These are phyloP conservation scores for Nemurella pictetii DNA, from an alignment of 2,888 invertebrate genomes.

Conservation along the genomic window DNA sequence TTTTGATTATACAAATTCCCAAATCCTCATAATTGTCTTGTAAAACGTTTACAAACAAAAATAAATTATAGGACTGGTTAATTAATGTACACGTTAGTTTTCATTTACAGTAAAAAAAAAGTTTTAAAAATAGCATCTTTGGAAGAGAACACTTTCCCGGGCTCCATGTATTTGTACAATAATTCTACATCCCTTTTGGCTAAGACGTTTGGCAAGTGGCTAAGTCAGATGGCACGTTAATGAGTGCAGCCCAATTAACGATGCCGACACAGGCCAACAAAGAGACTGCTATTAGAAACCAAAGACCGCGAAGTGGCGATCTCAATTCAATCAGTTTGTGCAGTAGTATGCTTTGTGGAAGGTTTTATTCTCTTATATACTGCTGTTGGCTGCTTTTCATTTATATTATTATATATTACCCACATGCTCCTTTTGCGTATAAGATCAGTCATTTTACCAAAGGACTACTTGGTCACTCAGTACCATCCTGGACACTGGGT, in stretches of 20 bases:
- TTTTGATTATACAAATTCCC: slow-evolving; percentile 42
- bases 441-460: background rate
- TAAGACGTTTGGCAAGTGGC: background rate
- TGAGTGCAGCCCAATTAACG: background rate
- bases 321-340: background rate
- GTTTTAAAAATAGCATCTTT: slow-evolving; percentile 42
- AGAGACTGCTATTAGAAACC: background rate
- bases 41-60: slow-evolving; percentile 34
- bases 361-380: background rate
- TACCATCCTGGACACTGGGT: background rate
- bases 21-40: slow-evolving; percentile 34
- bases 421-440: background rate
- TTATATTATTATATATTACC: background rate
- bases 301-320: background rate
- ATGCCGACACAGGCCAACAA: no score
- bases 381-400: background rate
- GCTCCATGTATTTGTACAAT: background rate
- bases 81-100: slow-evolving; percentile 22
- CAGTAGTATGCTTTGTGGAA: background rate
- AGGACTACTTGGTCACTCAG: background rate
- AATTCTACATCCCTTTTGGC: slow-evolving; percentile 8
- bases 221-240: background rate
- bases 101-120: slow-evolving; percentile 34
- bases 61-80: slow-evolving; percentile 13
- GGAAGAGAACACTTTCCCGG: slow-evolving; percentile 39